Evolutionary conservation across 2,113 vertebrate genomes (phyloP).

Genomic region (Oxyura jamaicensis): DNA sequence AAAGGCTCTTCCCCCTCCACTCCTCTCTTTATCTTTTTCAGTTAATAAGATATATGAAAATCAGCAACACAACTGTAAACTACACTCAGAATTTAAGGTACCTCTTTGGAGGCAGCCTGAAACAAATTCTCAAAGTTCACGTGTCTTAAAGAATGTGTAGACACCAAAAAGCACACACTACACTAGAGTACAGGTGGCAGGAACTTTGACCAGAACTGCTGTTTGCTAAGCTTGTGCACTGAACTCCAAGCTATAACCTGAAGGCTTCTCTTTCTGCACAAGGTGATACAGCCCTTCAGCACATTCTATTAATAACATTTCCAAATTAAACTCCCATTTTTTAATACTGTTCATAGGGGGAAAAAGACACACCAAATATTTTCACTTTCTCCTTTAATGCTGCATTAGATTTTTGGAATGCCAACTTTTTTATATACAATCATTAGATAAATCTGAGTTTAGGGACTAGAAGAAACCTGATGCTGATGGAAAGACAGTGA

Average conservation of each 20-base stretch:
- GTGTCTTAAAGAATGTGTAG: background rate
- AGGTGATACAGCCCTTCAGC: background rate
- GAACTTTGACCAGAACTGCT: background rate
- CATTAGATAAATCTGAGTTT: background rate
- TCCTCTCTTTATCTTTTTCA: background rate
- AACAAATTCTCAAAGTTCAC: background rate
- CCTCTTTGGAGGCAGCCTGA: background rate
- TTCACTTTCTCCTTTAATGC: background rate
- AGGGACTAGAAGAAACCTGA: background rate
- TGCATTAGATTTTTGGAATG: background rate
- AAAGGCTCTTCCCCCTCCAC: background rate
- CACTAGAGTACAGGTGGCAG: background rate
- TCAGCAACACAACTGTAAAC: background rate
- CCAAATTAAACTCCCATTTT: background rate
- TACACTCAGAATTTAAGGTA: background rate
- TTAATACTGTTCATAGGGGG: background rate
- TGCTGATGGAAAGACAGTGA: background rate
- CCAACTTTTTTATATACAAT: background rate
- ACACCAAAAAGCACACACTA: background rate
- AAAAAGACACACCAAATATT: background rate
- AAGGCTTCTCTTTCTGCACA: background rate
- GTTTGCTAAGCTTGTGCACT: background rate
- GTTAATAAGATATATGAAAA: background rate
- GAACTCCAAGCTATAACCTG: background rate
- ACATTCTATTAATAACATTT: background rate